A percentile compares a stretch with the other conserved stretches of the same genome.
phyloP scores from a whole-genome alignment of 2,797 vertebrate genomes.

The Cephalopachus bancanus region DNA sequence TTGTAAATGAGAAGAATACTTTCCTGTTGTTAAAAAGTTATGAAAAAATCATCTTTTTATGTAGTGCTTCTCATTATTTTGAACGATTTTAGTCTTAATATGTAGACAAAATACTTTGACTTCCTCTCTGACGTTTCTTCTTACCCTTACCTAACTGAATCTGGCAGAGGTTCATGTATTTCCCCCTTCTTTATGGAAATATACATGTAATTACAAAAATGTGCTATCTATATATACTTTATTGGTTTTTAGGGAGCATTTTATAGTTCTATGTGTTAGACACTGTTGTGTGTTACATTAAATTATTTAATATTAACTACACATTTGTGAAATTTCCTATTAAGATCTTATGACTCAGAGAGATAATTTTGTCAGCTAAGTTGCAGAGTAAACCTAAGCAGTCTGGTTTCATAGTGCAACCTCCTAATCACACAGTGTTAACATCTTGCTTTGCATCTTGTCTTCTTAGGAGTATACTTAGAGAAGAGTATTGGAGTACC shows the following conservation, averaged over 20 bases:
- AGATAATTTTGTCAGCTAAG: background rate
- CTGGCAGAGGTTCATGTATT: background rate
- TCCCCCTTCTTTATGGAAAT: background rate
- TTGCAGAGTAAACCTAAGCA: background rate
- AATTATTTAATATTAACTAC: background rate
- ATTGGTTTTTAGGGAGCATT: background rate
- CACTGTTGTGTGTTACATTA: background rate
- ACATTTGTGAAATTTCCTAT: background rate
- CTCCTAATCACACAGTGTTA: background rate
- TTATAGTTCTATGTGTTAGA: background rate
- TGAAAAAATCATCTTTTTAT: background rate
- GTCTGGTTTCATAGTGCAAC: background rate
- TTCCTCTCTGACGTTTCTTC: background rate
- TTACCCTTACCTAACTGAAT: background rate
- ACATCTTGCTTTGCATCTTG: background rate
- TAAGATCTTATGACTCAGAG: background rate
- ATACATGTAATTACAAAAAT: background rate
- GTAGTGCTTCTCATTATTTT: constrained; percentile 23
- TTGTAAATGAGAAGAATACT: background rate
- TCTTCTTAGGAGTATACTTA: background rate
- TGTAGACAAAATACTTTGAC: background rate
- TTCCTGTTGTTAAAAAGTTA: background rate
- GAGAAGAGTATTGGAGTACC: background rate
- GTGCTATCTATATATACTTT: background rate
- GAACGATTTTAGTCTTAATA: background rate